phyloP scores from a whole-genome alignment of 92 coral and sea anemone genomes.

The Phymanthus crucifer region DNA sequence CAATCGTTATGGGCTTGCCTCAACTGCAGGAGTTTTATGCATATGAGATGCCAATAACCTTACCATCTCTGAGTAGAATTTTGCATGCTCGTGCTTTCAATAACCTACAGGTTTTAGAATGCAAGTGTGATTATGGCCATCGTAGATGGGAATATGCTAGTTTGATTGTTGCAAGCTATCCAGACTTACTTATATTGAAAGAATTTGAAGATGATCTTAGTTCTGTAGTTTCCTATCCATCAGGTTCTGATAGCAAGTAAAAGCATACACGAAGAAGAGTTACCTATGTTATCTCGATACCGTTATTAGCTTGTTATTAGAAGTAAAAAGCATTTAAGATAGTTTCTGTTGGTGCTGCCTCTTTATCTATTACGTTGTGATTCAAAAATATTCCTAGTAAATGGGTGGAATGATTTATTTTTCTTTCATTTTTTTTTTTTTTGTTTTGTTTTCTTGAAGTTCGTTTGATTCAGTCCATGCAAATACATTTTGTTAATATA shows the following conservation, averaged over 20 bases:
- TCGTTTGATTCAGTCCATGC: too few relatives aligned
- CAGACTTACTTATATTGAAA: not conserved
- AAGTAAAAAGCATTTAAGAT: too few relatives aligned
- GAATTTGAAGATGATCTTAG: not conserved
- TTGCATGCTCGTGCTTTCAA: conserved; percentile 14
- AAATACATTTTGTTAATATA: too few relatives aligned
- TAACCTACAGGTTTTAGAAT: conserved; percentile 18
- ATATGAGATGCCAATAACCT: conserved; percentile 15
- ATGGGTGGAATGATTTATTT: too few relatives aligned
- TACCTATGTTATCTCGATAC: not conserved
- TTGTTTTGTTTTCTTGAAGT: too few relatives aligned
- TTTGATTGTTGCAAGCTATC: conserved; percentile 7
- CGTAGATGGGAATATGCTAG: conserved; percentile 8
- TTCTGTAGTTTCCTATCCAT: not conserved
- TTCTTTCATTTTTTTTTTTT: too few relatives aligned
- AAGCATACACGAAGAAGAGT: not conserved
- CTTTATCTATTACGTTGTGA: too few relatives aligned
- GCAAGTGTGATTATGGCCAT: conserved; percentile 13
- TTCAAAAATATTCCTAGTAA: too few relatives aligned
- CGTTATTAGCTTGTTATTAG: not conserved
- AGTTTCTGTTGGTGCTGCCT: too few relatives aligned
- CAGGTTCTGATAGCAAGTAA: not conserved
- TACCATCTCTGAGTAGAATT: conserved; percentile 2
- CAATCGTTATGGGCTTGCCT: conserved; percentile 13
- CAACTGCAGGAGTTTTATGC: conserved; percentile 15